Evolutionary conservation across 1,140 invertebrate genomes (phyloP).

Genomic region (Periplaneta americana): DNA sequence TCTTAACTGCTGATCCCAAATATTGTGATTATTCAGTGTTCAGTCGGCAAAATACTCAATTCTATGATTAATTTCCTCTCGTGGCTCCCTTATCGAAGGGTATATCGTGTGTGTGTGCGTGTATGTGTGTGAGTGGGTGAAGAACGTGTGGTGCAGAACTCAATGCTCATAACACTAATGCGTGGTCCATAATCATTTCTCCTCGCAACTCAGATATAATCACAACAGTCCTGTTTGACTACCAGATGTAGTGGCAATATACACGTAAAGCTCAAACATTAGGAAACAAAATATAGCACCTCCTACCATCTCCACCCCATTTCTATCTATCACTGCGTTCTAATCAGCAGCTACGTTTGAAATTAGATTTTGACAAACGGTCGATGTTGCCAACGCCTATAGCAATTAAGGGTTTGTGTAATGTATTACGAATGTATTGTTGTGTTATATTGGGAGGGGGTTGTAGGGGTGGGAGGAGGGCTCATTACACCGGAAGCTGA

Average conservation of each 20-base stretch:
- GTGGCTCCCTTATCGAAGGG: no score
- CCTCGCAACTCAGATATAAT: background rate
- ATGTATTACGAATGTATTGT: background rate
- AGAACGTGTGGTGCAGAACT: no score
- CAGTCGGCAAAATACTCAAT: no score
- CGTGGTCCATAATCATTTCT: no score
- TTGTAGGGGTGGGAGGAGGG: background rate
- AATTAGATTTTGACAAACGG: background rate
- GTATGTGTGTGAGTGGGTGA: no score
- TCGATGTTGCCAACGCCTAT: background rate
- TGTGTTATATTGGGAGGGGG: background rate
- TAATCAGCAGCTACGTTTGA: background rate
- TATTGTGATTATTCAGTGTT: no score
- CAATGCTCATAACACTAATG: no score
- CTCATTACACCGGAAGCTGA: slow-evolving; percentile 2
- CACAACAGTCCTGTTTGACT: background rate
- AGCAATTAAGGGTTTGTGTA: background rate
- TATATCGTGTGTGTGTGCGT: no score
- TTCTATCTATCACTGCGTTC: background rate
- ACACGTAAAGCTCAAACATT: background rate
- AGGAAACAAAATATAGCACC: background rate
- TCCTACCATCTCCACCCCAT: background rate
- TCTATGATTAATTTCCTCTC: no score
- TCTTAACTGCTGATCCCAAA: no score
- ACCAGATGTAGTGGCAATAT: background rate